These are phyloP conservation scores for Calameuta filiformis DNA, from an alignment of 2,888 invertebrate genomes.

Conservation along the genomic window DNA sequence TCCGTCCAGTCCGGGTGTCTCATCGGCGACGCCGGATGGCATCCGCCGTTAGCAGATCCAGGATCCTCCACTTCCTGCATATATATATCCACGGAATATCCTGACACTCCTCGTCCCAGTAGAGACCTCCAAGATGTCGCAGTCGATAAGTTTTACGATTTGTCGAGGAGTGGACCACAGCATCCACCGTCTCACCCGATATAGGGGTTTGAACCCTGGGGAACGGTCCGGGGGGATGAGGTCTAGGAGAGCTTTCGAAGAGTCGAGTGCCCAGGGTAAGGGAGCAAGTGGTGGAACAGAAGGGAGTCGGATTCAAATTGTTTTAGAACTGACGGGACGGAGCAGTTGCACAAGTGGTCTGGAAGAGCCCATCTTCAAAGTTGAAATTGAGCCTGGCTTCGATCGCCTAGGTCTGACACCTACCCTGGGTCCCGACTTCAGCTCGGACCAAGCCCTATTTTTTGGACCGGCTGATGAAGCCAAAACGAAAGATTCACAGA, in stretches of 20 bases:
- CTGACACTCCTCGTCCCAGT: background rate
- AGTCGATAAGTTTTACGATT: constrained; percentile 1
- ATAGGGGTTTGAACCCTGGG: background rate
- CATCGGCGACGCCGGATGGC: background rate
- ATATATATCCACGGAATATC: too few species aligned
- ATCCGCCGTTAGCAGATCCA: background rate
- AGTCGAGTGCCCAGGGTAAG: background rate
- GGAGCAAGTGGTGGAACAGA: background rate
- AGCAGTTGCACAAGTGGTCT: background rate
- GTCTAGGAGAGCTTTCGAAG: background rate
- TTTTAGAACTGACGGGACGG: background rate
- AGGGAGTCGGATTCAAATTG: background rate
- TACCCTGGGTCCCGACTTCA: too few species aligned
- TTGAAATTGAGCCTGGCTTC: background rate
- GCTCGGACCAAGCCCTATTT: too few species aligned
- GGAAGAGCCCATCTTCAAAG: background rate
- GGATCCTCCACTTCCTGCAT: background rate
- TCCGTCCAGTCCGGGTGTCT: background rate
- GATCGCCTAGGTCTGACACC: background rate
- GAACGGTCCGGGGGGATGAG: background rate
- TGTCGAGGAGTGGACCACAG: background rate
- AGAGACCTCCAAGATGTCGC: background rate
- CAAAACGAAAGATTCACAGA: too few species aligned
- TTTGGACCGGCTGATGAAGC: too few species aligned
- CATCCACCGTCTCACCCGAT: too few species aligned